Evolutionary conservation across 2,797 vertebrate species (phyloP).

Genomic region (Bovichtus diacanthus): DNA sequence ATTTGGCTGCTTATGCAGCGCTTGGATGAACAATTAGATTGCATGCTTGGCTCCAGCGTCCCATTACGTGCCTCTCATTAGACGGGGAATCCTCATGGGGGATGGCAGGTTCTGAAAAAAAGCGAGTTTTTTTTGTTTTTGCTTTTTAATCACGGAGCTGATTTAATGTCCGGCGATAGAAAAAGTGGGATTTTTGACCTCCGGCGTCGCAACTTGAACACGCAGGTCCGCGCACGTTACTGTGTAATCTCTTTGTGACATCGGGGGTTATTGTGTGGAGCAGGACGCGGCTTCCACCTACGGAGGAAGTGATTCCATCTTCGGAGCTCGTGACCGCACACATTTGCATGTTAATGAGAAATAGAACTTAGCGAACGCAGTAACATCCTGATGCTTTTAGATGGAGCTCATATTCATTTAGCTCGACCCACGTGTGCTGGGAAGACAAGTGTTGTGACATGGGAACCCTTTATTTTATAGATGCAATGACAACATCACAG

Average conservation of each 20-base stretch:
- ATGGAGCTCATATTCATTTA: constrained; percentile 9
- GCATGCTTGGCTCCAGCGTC: constrained; percentile 44
- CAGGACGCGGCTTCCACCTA: constrained; percentile 23
- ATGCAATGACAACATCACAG: not conserved
- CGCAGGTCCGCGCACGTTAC: not conserved
- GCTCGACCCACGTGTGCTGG: not conserved
- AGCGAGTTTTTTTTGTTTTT: constrained; percentile 23
- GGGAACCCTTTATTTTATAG: constrained; percentile 14
- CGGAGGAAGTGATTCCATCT: constrained; percentile 41
- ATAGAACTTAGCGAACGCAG: not conserved
- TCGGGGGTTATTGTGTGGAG: constrained; percentile 14
- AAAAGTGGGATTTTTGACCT: constrained; percentile 21
- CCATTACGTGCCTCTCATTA: constrained; percentile 50
- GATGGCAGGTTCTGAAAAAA: constrained; percentile 14
- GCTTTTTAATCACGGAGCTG: constrained; percentile 22
- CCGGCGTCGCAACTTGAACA: not conserved
- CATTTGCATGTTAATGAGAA: constrained; percentile 55
- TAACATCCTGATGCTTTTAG: constrained; percentile 11
- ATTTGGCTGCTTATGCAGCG: constrained; percentile 50
- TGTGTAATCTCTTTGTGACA: constrained; percentile 14
- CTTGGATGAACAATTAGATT: constrained; percentile 62
- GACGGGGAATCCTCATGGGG: constrained; percentile 39
- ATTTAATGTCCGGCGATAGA: constrained; percentile 25
- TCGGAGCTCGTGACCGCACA: constrained; percentile 32
- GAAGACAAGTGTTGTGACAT: not conserved